Percentiles rank a stretch among this genome's conserved stretches.
Evolutionary conservation across 30 jellyfish, hydroid and myxozoan species (phyloP).

Genomic region (Turritopsis rubra): DNA sequence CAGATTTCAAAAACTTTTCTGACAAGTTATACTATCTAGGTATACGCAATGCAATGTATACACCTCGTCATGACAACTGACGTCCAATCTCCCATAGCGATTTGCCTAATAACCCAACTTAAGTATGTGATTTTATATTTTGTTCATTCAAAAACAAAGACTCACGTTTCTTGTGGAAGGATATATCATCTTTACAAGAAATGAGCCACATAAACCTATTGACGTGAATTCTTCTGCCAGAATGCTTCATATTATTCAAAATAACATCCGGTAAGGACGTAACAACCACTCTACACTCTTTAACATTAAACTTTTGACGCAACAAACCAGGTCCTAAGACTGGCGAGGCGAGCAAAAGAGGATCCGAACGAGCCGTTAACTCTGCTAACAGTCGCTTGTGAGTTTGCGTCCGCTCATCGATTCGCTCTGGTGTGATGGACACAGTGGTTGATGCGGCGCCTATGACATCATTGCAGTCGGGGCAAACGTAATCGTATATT

Average conservation of each 20-base stretch:
- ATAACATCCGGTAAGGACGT: neutral
- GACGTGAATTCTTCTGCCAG: neutral
- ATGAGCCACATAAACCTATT: neutral
- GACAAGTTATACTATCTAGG: no score
- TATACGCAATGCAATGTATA: no score
- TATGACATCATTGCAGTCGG: constrained; percentile 22
- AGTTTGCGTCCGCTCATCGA: constrained; percentile 13
- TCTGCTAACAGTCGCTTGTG: constrained; percentile 22
- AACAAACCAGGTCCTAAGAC: neutral
- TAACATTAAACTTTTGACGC: constrained; percentile 1
- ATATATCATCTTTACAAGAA: neutral
- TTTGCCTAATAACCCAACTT: no score
- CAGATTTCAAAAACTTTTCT: no score
- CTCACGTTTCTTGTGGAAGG: neutral
- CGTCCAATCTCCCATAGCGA: no score
- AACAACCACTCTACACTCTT: neutral
- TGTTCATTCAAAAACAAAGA: no score
- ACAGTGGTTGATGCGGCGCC: neutral
- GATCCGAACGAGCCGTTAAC: constrained; percentile 26
- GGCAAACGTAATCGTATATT: constrained; percentile 11
- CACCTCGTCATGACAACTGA: no score
- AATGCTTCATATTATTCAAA: neutral
- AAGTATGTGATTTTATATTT: no score
- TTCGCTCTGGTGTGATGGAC: constrained; percentile 5
- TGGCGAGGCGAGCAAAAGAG: constrained; percentile 23